Evolutionary conservation across 2,113 vertebrate species (phyloP).

Genomic region (Hepsetus odoe): DNA sequence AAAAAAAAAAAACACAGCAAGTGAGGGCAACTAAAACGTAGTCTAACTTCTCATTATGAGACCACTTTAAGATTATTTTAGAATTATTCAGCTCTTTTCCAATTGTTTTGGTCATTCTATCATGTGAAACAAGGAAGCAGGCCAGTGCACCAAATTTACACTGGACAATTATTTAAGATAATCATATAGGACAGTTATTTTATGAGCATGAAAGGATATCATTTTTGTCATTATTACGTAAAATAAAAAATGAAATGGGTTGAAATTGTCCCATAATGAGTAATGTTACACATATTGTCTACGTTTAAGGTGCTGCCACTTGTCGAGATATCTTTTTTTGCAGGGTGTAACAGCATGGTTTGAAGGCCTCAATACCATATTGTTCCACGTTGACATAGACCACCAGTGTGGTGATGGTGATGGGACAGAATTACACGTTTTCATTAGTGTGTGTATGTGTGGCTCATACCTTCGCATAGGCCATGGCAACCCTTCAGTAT

Average conservation of each 20-base stretch:
- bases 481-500: constrained; percentile 27
- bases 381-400: constrained; percentile 46
- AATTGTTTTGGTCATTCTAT: neutral
- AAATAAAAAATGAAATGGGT: no score
- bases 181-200: no score
- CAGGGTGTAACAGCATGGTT: constrained; percentile 46
- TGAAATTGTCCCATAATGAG: no score
- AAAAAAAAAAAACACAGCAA: neutral
- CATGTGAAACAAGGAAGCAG: no score
- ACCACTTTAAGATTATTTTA: neutral
- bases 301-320: neutral
- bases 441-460: constrained; percentile 35
- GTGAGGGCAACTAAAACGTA: neutral
- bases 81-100: neutral
- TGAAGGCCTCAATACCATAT: constrained; percentile 49
- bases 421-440: constrained; percentile 33
- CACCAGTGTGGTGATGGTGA: constrained; percentile 43
- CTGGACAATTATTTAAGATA: no score
- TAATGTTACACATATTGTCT: neutral
- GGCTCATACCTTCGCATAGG: constrained; percentile 41
- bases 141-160: no score
- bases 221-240: no score
- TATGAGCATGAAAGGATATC: no score
- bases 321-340: neutral
- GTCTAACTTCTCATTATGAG: neutral